These are phyloP conservation scores for Drosophila dunni DNA, from an alignment of 1,140 invertebrate species.

Conservation along the genomic window DNA sequence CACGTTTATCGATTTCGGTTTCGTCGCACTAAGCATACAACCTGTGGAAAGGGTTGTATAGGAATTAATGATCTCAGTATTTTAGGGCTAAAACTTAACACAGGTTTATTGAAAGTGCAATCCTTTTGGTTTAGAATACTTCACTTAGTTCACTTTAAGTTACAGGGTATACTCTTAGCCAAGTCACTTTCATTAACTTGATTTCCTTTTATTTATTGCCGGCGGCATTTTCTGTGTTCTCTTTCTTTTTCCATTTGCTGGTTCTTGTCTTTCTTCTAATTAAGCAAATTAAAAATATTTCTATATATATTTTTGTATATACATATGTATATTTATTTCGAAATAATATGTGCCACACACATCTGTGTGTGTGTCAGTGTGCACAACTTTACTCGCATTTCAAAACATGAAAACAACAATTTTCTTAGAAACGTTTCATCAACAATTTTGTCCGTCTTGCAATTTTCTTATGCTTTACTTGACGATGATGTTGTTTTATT, in stretches of 20 bases:
- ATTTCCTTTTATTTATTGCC: conserved; percentile 48
- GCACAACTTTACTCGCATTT: conserved; percentile 49
- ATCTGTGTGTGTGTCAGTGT: background rate
- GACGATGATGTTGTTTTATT: background rate
- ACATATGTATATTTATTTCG: conserved; percentile 20
- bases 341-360: conserved; percentile 30
- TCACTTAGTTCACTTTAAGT: too few species aligned
- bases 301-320: conserved; percentile 23
- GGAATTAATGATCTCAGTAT: too few species aligned
- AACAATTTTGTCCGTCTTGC: conserved; percentile 36
- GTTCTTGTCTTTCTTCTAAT: conserved; percentile 62
- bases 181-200: background rate
- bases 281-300: conserved; percentile 77
- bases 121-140: too few species aligned
- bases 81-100: too few species aligned
- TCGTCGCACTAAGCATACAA: conserved; percentile 23
- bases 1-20: conserved; percentile 71
- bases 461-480: conserved; percentile 20
- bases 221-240: conserved; percentile 32
- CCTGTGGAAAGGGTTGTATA: background rate
- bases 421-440: conserved; percentile 56
- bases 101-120: too few species aligned
- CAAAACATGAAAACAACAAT: conserved; percentile 43
- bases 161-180: background rate
- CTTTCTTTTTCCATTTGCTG: conserved; percentile 42